Percentiles rank a stretch among this genome's conserved stretches.
phyloP scores from a whole-genome alignment of 1,140 invertebrate genomes.

The Lepidurus packardi region DNA sequence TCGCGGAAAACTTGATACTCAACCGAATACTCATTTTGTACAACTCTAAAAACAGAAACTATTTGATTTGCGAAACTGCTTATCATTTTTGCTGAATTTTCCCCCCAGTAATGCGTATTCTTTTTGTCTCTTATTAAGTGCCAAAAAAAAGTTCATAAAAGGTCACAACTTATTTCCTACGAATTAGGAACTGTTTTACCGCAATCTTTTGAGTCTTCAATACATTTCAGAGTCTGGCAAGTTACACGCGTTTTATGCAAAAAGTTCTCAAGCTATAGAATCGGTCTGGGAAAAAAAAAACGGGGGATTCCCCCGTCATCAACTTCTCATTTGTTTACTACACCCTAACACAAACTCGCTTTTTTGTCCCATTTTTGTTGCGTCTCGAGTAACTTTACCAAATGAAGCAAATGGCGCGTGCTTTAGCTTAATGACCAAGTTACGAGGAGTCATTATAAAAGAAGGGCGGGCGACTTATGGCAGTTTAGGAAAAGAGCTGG shows the following conservation, averaged over 20 bases:
- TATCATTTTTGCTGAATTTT: not conserved
- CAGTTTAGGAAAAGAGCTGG: not conserved
- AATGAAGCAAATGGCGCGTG: conserved; percentile 4
- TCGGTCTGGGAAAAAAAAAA: not conserved
- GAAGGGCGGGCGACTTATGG: not conserved
- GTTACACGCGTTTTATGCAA: not conserved
- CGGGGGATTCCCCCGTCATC: not conserved
- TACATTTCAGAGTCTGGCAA: not conserved
- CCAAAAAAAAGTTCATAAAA: too few relatives aligned
- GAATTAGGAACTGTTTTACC: not conserved
- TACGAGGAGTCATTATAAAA: conserved; percentile 4
- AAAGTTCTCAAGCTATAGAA: not conserved
- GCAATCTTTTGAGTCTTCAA: not conserved
- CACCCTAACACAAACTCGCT: not conserved
- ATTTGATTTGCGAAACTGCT: not conserved
- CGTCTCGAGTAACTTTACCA: not conserved
- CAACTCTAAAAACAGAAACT: not conserved
- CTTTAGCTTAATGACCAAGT: not conserved
- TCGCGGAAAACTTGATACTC: not conserved
- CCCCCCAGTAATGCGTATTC: not conserved
- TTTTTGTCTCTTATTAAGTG: too few relatives aligned
- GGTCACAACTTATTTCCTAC: not conserved
- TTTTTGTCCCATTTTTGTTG: not conserved
- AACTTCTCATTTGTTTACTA: not conserved
- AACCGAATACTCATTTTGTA: not conserved